Evolutionary conservation across 2,797 vertebrate genomes (phyloP).

Genomic region (Acrocephalus scirpaceus): DNA sequence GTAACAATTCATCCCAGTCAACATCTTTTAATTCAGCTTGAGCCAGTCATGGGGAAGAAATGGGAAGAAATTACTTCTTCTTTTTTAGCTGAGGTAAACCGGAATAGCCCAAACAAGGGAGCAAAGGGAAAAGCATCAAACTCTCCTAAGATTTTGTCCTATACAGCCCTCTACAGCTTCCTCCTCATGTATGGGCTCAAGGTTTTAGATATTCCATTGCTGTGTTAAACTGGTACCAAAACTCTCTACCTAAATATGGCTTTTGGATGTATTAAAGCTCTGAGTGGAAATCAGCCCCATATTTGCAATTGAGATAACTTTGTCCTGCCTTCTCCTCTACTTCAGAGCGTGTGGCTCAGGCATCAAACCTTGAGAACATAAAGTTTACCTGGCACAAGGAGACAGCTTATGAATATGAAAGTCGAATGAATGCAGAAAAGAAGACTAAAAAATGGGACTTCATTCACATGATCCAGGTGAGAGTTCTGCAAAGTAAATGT

Average conservation of each 20-base stretch:
- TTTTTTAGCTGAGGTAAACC: neutral
- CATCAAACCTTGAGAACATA: constrained; percentile 81
- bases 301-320: constrained; percentile 72
- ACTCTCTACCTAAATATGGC: constrained; percentile 8
- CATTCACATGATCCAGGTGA: constrained; percentile 97
- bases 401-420: constrained; percentile 88
- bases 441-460: constrained; percentile 87
- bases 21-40: neutral
- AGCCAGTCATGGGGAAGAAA: neutral
- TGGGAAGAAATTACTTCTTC: neutral
- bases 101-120: neutral
- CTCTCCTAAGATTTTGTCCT: neutral
- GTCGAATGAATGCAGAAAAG: constrained; percentile 78
- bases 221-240: constrained; percentile 15
- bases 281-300: constrained; percentile 21
- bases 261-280: constrained; percentile 57
- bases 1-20: neutral
- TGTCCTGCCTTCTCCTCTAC: neutral
- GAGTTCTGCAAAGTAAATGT: constrained; percentile 13
- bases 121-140: neutral
- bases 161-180: neutral
- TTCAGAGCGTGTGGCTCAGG: constrained; percentile 81
- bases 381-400: constrained; percentile 89
- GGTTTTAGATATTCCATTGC: neutral
- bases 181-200: neutral